Evolutionary conservation across 2,888 invertebrate species (phyloP).

Genomic region (Megastigmus dorsalis): DNA sequence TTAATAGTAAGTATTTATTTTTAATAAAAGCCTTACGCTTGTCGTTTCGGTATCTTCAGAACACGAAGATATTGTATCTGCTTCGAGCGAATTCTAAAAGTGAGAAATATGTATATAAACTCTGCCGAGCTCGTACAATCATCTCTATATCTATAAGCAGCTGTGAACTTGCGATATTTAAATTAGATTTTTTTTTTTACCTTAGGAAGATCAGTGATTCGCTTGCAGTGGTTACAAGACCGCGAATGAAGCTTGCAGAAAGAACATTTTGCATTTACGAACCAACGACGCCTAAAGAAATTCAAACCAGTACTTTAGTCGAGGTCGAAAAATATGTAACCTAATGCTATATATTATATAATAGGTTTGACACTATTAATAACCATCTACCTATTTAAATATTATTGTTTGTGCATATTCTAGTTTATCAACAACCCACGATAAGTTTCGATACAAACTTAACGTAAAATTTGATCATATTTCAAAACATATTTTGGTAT

Average conservation of each 20-base stretch:
- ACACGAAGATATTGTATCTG: neutral
- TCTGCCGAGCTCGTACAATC: neutral
- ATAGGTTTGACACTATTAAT: no score
- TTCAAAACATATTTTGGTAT: no score
- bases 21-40: neutral
- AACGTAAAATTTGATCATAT: neutral
- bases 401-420: neutral
- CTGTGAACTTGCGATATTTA: neutral
- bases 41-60: neutral
- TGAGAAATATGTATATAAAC: neutral
- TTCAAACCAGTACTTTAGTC: no score
- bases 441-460: neutral
- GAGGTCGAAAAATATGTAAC: no score
- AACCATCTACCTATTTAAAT: neutral
- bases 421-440: neutral
- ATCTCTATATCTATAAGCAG: no score
- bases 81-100: neutral
- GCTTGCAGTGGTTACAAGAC: neutral
- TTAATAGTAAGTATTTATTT: no score
- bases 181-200: neutral
- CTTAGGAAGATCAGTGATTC: neutral
- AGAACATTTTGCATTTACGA: neutral
- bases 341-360: no score
- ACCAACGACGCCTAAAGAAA: constrained; percentile 8
- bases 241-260: neutral